Conservation (phyloP, 2,113 vertebrate species). For the Canis aureus region DNA sequence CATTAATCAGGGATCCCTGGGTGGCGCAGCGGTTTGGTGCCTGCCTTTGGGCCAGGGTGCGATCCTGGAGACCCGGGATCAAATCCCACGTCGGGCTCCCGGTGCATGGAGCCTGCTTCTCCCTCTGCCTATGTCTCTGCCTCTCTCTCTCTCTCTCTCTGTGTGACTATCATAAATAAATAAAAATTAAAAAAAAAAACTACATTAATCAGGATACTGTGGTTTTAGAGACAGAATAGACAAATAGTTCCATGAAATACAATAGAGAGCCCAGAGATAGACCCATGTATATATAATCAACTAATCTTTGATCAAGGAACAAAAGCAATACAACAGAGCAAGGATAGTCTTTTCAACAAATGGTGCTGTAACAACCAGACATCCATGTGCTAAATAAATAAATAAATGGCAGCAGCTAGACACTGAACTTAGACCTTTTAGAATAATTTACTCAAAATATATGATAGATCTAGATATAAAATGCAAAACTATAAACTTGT, state of each 20-base stretch:
- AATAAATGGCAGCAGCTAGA: not conserved
- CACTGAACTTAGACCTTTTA: not conserved
- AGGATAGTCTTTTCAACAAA: not conserved
- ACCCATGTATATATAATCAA: not conserved
- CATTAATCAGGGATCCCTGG: not conserved
- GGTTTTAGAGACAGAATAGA: not conserved
- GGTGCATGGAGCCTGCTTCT: too few species aligned
- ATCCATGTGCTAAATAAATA: not conserved
- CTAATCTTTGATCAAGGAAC: not conserved
- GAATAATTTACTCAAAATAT: not conserved
- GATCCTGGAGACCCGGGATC: too few species aligned
- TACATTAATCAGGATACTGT: not conserved
- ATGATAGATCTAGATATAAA: not conserved
- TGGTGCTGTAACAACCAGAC: not conserved
- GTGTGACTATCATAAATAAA: too few species aligned
- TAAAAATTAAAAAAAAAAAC: not conserved
- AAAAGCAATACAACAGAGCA: not conserved
- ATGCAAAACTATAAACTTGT: not conserved
- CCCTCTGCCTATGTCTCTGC: too few species aligned
- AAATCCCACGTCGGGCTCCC: too few species aligned
- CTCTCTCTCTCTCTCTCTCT: too few species aligned
- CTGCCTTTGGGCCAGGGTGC: too few species aligned
- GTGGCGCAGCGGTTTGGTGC: too few species aligned
- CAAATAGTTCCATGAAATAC: not conserved
- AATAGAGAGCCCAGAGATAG: not conserved